Evolutionary conservation across 2,113 vertebrate species (phyloP), one percentile per base, ranked within the genome.

Genomic region (Microcebus ravelobensis): DNA sequence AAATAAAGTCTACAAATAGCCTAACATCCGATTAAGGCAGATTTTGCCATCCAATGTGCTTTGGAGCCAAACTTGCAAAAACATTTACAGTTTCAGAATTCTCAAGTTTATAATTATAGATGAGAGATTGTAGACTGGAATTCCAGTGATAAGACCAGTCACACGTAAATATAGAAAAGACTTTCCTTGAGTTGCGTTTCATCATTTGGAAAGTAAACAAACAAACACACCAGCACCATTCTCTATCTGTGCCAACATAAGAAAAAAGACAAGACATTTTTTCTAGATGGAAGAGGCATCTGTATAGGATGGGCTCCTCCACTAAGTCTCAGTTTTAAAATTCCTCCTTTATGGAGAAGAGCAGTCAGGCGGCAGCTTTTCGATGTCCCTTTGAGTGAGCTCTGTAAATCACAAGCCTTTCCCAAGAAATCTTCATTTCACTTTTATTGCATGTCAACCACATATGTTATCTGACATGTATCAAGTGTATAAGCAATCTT

Each of bases 51-150:
- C 3, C 39, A 68, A 2, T 42, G 67, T 67, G 29, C 17, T 85
- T 71, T 94, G 36, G 27, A 92, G 8, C 13, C 85, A 93, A 94
- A 82, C 14, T 67, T 84, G n/a, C 6, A 90, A 73, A 90, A 94
- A 77, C 2, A 81, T 23, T 10, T 55, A 31, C 13, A 89, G 21
- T 70, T 81, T 81, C 36, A n/a, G 25, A 80, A 76, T 67, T 96
- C 82, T 92, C 9, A 36, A 0, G 82, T 95, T 97, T 73, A 70
- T 7, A 90, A 73, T 57, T 79, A 27, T 84, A 4, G 31, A 20
- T 61, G 63, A 45, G 29, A 82, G 68, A 70, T 52, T 70, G 31
- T 42, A 9, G 31, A 71, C 27, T 83, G 94, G 5, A 92, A 82
- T 88, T 80, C 20, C 17, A 86, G 8, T 14, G 5, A 55, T 39